Percentiles rank a stretch among this genome's conserved stretches.
Evolutionary conservation across 2,113 vertebrate species (phyloP).

Genomic region (Aphelocoma coerulescens): DNA sequence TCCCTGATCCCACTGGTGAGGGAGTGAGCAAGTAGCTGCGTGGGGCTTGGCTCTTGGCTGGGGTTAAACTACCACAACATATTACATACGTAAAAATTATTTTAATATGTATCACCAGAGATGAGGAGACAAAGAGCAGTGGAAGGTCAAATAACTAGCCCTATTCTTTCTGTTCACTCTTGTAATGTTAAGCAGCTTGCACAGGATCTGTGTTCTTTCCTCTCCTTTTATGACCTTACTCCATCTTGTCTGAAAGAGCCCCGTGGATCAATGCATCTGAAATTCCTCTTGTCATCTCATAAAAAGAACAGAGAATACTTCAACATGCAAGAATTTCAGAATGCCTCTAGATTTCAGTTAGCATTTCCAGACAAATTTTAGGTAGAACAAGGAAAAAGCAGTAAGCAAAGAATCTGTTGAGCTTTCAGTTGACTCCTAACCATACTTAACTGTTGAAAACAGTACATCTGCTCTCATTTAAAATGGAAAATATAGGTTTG

Average conservation of each 20-base stretch:
- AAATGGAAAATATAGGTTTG: not conserved
- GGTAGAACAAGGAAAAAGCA: not conserved
- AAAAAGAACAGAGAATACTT: not conserved
- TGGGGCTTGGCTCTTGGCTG: not conserved
- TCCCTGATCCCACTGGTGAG: not conserved
- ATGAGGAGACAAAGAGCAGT: not conserved
- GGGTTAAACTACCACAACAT: not conserved
- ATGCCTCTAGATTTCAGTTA: not conserved
- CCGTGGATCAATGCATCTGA: not conserved
- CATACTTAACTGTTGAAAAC: not conserved
- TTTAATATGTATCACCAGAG: not conserved
- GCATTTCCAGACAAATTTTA: not conserved
- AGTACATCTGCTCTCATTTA: not conserved
- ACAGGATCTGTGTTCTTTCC: not conserved
- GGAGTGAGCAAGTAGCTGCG: accelerated
- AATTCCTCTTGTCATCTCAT: not conserved
- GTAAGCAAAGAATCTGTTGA: not conserved
- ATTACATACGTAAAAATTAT: not conserved
- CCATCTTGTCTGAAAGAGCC: not conserved
- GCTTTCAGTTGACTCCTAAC: not conserved
- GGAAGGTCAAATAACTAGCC: not conserved
- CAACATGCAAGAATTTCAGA: not conserved
- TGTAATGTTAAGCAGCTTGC: not conserved
- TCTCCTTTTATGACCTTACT: not conserved
- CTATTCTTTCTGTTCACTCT: not conserved